Evolutionary conservation across 2,113 vertebrate genomes (phyloP).

Genomic region (Hemibagrus wyckioides): DNA sequence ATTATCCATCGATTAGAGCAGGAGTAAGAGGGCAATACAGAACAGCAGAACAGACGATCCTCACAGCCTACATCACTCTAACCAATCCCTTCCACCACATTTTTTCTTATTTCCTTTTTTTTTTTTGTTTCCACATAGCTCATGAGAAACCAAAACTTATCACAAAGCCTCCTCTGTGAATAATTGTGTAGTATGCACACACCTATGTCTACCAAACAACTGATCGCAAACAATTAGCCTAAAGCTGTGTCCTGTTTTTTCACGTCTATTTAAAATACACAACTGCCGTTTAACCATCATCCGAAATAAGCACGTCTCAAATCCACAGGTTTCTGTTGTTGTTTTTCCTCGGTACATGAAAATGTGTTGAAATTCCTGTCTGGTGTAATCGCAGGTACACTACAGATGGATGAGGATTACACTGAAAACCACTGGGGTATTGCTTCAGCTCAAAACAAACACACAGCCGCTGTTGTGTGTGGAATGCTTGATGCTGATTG

Average conservation of each 20-base stretch:
- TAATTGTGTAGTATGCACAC: neutral
- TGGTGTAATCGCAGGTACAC: neutral
- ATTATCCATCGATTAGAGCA: neutral
- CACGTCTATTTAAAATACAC: neutral
- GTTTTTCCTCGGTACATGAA: neutral
- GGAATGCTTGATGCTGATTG: neutral
- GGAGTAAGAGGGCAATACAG: neutral
- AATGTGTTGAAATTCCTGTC: neutral
- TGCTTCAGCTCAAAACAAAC: neutral
- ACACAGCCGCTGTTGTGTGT: neutral
- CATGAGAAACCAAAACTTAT: neutral
- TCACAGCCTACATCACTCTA: neutral
- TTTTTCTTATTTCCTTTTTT: neutral
- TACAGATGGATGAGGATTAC: neutral
- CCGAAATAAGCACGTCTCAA: neutral
- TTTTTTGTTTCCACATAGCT: neutral
- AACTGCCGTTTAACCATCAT: neutral
- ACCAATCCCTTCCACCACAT: neutral
- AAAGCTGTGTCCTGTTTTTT: neutral
- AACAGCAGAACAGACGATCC: neutral
- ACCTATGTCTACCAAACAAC: neutral
- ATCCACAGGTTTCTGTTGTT: neutral
- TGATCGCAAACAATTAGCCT: neutral
- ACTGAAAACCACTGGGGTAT: neutral
- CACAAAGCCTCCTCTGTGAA: too few relatives aligned